Evolutionary conservation across 2,113 vertebrate species (phyloP).

Genomic region (Pseudois nayaur): DNA sequence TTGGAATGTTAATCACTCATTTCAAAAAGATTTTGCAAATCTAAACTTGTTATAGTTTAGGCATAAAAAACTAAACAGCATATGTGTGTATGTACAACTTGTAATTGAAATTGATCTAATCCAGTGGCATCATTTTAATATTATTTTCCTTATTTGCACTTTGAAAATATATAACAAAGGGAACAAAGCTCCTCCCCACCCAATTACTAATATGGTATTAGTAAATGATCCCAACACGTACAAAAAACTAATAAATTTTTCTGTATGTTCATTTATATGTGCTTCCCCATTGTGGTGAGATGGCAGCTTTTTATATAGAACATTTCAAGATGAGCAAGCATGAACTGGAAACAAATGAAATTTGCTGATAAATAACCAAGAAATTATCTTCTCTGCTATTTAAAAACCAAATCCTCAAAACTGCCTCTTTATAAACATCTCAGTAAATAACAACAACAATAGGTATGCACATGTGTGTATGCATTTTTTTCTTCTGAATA

Average conservation of each 20-base stretch:
- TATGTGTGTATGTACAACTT: not conserved
- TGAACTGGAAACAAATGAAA: not conserved
- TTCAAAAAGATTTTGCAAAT: conserved; percentile 13
- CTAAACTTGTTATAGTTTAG: not conserved
- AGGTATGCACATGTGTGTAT: no score
- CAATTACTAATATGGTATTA: not conserved
- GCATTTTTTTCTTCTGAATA: not conserved
- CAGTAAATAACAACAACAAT: not conserved
- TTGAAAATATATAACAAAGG: not conserved
- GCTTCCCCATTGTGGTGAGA: not conserved
- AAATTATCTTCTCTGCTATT: not conserved
- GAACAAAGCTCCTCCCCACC: not conserved
- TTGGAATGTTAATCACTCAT: not conserved
- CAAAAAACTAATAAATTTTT: not conserved
- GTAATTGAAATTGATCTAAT: not conserved
- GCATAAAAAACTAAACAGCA: not conserved
- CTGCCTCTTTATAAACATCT: not conserved
- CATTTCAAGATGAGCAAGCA: not conserved
- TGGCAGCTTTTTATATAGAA: not conserved
- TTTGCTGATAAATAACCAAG: not conserved
- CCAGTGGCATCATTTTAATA: not conserved
- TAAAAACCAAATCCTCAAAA: not conserved
- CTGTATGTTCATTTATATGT: not conserved
- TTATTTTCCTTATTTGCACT: not conserved
- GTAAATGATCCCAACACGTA: not conserved